Base-by-base conservation (phyloP, 1,140 invertebrate species). In the Teleogryllus occipitalis region DNA sequence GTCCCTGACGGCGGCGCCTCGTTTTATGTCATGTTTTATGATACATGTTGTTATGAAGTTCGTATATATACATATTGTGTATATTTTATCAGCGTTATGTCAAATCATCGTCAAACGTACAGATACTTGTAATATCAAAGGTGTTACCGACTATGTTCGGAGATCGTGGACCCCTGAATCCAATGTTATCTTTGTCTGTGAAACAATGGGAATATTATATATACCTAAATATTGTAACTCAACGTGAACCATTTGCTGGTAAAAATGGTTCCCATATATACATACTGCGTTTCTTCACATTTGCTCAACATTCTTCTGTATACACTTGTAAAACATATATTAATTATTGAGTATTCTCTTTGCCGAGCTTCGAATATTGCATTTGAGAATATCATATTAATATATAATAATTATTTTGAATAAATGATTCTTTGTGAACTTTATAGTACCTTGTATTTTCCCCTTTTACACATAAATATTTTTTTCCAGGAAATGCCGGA, bases 381-480 rank as follows among this genome's bases (percentile, higher is more conserved):
- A 65, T 65, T 65, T 65, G 54, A 65, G 54, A 65, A 65, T 65
- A 65, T 65, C 54, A 65, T 65, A 65, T 65, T 65, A 65, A 65
- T 65, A 65, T 65, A 65, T 65, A 65, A 65, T 65, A 65, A 65
- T 65, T 65, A 65, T 65, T 65, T 65, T 65, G 54, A 65, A 65
- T 65, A 65, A 65, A 65, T 65, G 54, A 65, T 65, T 65, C 54
- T 65, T 65, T 65, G 54, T 65, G 54, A 65, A 65, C 54, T 65
- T 65, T 65, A 65, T 65, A 14, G 27, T 65, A 10, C 18, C 0
- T 65, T 65, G 54, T 65, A 65, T 7, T 65, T 65, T 39, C 5
- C 27, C 27, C 27, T 39, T 39, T 5, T 39, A 39, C 5, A 2
- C 27, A 39, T 39, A 39, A 39, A 39, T 39, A 39, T 39, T 39